Evolutionary conservation across 2,113 vertebrate species (phyloP).

Genomic region (Neolamprologus devosi): DNA sequence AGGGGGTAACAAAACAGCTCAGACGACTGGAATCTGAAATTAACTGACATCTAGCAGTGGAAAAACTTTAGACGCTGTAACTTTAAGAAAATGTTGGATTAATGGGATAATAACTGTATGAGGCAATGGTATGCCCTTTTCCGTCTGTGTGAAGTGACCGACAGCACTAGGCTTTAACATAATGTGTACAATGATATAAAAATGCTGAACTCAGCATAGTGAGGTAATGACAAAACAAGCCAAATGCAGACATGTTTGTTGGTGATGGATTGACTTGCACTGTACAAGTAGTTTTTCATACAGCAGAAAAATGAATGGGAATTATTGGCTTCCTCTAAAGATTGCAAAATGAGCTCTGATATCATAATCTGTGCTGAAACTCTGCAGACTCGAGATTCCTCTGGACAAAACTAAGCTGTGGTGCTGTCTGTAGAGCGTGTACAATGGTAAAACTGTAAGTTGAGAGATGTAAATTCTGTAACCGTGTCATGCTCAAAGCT

Average conservation of each 20-base stretch:
- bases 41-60: background rate
- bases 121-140: background rate
- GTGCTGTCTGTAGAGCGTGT: background rate
- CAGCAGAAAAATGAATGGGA: background rate
- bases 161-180: background rate
- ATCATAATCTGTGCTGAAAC: background rate
- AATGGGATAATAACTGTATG: background rate
- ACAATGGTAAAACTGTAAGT: background rate
- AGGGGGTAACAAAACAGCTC: fast-evolving
- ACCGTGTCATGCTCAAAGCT: background rate
- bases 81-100: background rate
- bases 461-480: background rate
- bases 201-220: background rate
- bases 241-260: background rate
- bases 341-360: background rate
- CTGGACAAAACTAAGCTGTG: background rate
- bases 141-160: background rate
- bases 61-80: background rate
- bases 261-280: conserved; percentile 2
- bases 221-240: background rate
- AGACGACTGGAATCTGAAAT: background rate
- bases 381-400: background rate
- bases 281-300: background rate
- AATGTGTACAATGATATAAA: background rate
- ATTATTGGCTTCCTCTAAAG: background rate